phyloP scores from a whole-genome alignment of 92 coral and sea anemone genomes.

The Zoanthus sansibaricus region DNA sequence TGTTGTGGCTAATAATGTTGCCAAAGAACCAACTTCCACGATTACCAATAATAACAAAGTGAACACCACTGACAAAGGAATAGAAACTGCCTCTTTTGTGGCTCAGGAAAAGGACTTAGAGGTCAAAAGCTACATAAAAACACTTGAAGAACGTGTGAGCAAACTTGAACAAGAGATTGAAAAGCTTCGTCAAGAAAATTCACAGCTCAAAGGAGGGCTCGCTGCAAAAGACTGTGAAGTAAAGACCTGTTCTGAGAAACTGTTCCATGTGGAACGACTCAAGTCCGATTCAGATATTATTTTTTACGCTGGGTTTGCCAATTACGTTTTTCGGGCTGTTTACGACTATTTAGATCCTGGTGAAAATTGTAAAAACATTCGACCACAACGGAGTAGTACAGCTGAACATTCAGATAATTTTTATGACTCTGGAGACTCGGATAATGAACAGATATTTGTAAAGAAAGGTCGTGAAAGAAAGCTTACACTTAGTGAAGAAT shows the following conservation, averaged over 20 bases:
- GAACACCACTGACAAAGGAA: no score
- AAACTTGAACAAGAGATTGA: conserved; percentile 25
- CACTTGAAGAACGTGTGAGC: conserved; percentile 5
- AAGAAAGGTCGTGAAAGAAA: conserved; percentile 37
- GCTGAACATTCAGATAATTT: not conserved
- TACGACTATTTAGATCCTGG: conserved; percentile 1
- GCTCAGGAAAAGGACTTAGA: not conserved
- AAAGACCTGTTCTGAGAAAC: conserved; percentile 11
- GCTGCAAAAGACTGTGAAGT: conserved; percentile 24
- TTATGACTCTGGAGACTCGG: conserved; percentile 38
- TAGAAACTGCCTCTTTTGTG: no score
- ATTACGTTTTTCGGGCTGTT: not conserved
- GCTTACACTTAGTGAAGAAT: conserved; percentile 35
- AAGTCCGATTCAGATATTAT: not conserved
- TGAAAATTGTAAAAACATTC: conserved; percentile 13
- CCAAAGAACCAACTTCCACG: no score
- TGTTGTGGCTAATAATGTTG: no score
- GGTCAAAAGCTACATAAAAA: conserved; percentile 31
- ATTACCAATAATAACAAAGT: no score
- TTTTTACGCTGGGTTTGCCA: conserved; percentile 10
- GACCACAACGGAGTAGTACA: not conserved
- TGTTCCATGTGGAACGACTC: conserved; percentile 1
- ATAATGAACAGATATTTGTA: conserved; percentile 18
- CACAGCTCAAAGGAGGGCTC: conserved; percentile 29
- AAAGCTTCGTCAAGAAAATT: conserved; percentile 37